Conservation (phyloP, 53 echinoderm and acorn worm genomes). For the Glandiceps talaboti region DNA sequence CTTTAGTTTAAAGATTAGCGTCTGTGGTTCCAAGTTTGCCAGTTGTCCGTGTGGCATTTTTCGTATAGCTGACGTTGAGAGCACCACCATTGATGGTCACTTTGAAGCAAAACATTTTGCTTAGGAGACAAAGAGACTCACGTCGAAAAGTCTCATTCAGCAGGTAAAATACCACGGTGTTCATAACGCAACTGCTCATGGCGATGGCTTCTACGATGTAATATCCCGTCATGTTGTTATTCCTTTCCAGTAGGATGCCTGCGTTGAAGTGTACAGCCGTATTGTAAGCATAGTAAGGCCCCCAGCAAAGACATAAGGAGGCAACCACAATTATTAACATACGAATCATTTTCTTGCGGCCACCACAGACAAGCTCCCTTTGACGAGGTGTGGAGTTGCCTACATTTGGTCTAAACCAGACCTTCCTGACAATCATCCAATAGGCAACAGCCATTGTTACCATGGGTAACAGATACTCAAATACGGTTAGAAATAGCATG, state of each 20-base stretch:
- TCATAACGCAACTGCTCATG: constrained; percentile 80
- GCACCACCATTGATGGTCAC: neutral
- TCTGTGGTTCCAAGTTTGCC: neutral
- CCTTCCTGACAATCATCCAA: constrained; percentile 66
- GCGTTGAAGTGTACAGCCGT: constrained; percentile 38
- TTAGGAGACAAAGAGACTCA: constrained; percentile 15
- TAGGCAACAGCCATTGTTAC: constrained; percentile 65
- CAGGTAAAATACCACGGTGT: constrained; percentile 80
- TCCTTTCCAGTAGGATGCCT: constrained; percentile 10
- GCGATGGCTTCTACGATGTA: constrained; percentile 78
- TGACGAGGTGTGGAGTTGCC: constrained; percentile 82
- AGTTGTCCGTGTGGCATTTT: neutral
- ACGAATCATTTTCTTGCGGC: constrained; percentile 93
- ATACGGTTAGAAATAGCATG: constrained; percentile 37
- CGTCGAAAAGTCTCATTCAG: constrained; percentile 78
- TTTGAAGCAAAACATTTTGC: neutral
- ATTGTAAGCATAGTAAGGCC: constrained; percentile 71
- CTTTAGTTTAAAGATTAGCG: neutral
- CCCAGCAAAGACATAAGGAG: constrained; percentile 91
- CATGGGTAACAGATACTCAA: constrained; percentile 75
- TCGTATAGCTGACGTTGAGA: neutral
- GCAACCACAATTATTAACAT: constrained; percentile 90
- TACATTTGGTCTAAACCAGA: constrained; percentile 77
- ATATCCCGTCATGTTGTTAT: constrained; percentile 34
- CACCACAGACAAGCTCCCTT: constrained; percentile 83